These are phyloP conservation scores for Bambusicola thoracicus DNA, from an alignment of 2,113 vertebrate genomes.

Conservation along the genomic window DNA sequence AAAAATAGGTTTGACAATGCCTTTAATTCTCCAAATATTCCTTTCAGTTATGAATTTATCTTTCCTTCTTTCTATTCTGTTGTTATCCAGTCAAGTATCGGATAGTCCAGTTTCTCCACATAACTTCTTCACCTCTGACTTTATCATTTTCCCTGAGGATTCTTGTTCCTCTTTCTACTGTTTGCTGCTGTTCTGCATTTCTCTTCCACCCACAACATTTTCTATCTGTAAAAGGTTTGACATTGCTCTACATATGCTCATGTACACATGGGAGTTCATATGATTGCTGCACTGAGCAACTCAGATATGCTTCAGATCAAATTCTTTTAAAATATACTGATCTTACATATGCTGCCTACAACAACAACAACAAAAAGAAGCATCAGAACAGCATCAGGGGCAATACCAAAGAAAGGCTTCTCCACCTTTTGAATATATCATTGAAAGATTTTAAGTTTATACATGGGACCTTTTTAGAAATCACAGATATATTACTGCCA, in stretches of 20 bases:
- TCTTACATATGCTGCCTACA: not conserved
- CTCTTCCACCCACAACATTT: not conserved
- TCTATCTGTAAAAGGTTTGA: not conserved
- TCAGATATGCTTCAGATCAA: not conserved
- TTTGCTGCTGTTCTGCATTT: not conserved
- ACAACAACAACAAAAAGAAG: not conserved
- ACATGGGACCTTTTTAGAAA: not conserved
- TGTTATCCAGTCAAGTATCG: not conserved
- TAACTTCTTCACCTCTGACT: not conserved
- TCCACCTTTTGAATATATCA: not conserved
- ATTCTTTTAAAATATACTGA: not conserved
- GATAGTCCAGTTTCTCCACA: not conserved
- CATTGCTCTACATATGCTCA: not conserved
- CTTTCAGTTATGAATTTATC: not conserved
- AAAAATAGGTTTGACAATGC: not conserved
- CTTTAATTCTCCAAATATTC: not conserved
- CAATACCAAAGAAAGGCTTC: not conserved
- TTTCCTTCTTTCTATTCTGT: not conserved
- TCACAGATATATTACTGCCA: not conserved
- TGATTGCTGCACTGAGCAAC: not conserved
- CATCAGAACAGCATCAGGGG: not conserved
- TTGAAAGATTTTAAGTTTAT: not conserved
- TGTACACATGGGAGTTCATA: accelerated
- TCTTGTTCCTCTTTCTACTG: not conserved
- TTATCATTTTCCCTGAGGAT: not conserved